Evolutionary conservation across 2,888 invertebrate species (phyloP).

Genomic region (Heliconius charithonia): DNA sequence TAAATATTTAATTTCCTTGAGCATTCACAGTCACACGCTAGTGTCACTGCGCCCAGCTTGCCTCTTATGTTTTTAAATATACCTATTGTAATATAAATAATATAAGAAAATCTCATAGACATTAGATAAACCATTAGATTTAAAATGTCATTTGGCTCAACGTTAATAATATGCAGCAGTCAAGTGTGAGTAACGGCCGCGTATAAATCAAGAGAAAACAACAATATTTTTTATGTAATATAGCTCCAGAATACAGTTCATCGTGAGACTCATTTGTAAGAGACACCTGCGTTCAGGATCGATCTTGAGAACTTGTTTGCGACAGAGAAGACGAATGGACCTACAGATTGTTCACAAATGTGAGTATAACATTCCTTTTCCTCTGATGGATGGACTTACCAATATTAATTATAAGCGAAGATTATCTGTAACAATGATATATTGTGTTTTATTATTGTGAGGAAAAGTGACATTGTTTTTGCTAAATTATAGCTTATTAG

Average conservation of each 20-base stretch:
- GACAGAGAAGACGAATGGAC: constrained; percentile 40
- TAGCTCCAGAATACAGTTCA: constrained; percentile 56
- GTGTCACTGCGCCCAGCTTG: too few relatives aligned
- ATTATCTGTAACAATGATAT: constrained; percentile 38
- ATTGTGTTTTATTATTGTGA: constrained; percentile 9
- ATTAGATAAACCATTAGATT: neutral
- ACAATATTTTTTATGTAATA: constrained; percentile 67
- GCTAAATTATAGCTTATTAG: neutral
- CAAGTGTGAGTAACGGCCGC: constrained; percentile 35
- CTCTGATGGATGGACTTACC: constrained; percentile 37
- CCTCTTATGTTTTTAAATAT: too few relatives aligned
- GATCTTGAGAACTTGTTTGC: constrained; percentile 42
- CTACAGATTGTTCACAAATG: constrained; percentile 41
- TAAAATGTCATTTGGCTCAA: neutral
- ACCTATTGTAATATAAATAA: neutral
- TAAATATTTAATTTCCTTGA: too few relatives aligned
- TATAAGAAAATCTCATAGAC: neutral
- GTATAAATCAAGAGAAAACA: constrained; percentile 61
- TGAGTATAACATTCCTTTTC: constrained; percentile 6
- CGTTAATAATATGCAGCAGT: constrained; percentile 28
- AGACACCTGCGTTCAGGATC: constrained; percentile 54
- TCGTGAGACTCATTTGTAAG: constrained; percentile 59
- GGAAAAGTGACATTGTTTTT: neutral
- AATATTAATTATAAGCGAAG: constrained; percentile 40
- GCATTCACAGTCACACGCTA: too few relatives aligned